phyloP scores from a whole-genome alignment of 2,888 invertebrate genomes.

The Xestia rhomboidea region DNA sequence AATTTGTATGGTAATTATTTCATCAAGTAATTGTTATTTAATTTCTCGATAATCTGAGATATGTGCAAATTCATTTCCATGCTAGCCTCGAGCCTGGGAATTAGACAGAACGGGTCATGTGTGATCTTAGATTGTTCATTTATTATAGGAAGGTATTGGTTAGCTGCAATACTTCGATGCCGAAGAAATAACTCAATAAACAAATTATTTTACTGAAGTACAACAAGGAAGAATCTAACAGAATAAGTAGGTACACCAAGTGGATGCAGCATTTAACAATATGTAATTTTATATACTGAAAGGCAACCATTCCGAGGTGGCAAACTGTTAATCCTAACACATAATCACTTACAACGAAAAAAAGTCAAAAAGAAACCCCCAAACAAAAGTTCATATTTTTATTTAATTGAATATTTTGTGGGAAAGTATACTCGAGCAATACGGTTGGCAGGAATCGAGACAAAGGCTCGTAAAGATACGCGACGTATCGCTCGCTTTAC shows the following conservation, averaged over 20 bases:
- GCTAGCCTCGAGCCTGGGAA: slow-evolving; percentile 34
- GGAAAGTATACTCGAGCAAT: slow-evolving; percentile 69
- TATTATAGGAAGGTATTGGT: neutral
- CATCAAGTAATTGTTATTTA: slow-evolving; percentile 46
- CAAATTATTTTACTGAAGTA: neutral
- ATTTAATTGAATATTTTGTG: slow-evolving; percentile 59
- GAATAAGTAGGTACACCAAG: neutral
- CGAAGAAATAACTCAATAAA: neutral
- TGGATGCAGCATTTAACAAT: neutral
- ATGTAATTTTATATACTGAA: neutral
- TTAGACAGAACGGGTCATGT: slow-evolving; percentile 25
- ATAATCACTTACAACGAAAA: slow-evolving; percentile 12
- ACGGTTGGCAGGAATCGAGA: slow-evolving; percentile 83
- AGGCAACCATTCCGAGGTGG: neutral
- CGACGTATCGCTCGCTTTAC: slow-evolving; percentile 73
- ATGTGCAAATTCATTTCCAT: slow-evolving; percentile 42
- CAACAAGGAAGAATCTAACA: neutral
- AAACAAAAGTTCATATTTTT: slow-evolving; percentile 23
- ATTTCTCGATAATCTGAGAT: slow-evolving; percentile 36
- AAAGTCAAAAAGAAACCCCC: neutral
- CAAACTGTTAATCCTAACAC: slow-evolving; percentile 21
- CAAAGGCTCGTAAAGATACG: slow-evolving; percentile 89
- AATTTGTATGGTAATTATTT: slow-evolving; percentile 49
- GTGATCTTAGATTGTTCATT: neutral
- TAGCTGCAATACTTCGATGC: neutral